Percentiles rank a stretch among this genome's conserved stretches.
Conservation (phyloP, 2,797 vertebrate genomes). For the Clarias platycephalus region DNA sequence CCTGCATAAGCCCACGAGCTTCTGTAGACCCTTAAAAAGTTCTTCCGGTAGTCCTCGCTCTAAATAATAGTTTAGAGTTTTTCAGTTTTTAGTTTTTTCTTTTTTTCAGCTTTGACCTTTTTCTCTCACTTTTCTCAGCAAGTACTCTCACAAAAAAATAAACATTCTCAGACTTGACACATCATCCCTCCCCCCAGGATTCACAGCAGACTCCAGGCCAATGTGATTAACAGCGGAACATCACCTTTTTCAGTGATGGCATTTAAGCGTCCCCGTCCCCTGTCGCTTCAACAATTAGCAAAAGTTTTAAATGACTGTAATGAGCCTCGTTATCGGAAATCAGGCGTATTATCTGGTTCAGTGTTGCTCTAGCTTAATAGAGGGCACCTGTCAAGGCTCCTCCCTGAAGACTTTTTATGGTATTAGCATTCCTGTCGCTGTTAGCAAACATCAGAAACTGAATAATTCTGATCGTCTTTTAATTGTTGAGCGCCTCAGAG, state of each 20-base stretch:
- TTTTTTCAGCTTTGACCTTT: neutral
- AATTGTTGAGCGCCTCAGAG: neutral
- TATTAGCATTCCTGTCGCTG: constrained; percentile 4
- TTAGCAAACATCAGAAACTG: neutral
- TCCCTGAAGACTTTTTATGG: neutral
- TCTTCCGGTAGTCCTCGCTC: neutral
- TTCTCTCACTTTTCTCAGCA: neutral
- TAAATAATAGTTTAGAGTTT: neutral
- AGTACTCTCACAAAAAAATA: neutral
- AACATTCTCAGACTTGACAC: neutral
- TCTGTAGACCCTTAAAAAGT: neutral
- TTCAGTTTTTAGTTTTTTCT: neutral
- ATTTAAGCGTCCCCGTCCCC: neutral
- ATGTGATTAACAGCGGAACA: neutral
- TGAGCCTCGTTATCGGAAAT: neutral
- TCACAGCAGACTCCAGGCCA: neutral
- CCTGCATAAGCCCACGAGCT: no score
- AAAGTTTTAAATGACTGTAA: neutral
- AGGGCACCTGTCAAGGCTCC: neutral
- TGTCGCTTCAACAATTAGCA: neutral
- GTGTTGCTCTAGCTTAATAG: neutral
- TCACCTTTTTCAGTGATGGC: neutral
- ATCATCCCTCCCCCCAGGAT: neutral
- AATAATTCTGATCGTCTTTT: neutral
- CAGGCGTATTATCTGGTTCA: neutral